phyloP scores from a whole-genome alignment of 2,797 vertebrate species.

The Trematomus bernacchii region DNA sequence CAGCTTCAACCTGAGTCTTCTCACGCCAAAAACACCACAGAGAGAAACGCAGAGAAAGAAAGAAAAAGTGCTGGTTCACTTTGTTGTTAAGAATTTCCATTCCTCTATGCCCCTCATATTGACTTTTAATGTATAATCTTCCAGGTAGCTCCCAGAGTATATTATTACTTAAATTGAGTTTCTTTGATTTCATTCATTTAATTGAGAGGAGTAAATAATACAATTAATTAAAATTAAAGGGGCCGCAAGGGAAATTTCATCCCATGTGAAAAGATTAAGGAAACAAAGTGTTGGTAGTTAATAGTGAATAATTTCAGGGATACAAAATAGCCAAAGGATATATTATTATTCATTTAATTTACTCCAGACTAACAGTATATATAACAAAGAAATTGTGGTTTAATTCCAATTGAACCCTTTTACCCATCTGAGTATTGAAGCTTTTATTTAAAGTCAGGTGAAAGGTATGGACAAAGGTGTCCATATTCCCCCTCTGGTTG shows the following conservation, averaged over 20 bases:
- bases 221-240: neutral
- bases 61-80: conserved; percentile 98
- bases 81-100: conserved; percentile 77
- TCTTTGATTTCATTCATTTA: conserved; percentile 20
- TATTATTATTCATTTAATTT: neutral
- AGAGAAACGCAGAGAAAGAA: conserved; percentile 56
- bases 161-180: conserved; percentile 7
- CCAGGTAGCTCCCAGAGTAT: conserved; percentile 2
- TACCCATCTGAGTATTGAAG: neutral
- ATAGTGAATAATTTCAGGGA: conserved; percentile 5
- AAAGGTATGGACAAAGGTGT: conserved; percentile 5
- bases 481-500: neutral
- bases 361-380: neutral
- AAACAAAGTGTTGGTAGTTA: neutral
- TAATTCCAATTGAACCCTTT: conserved; percentile 10
- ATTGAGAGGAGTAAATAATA: neutral
- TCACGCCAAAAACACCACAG: conserved; percentile 66
- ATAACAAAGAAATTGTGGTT: neutral
- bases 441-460: neutral
- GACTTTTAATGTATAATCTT: conserved; percentile 40
- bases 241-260: conserved; percentile 27
- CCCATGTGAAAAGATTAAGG: conserved; percentile 5
- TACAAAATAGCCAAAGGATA: conserved; percentile 21
- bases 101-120: conserved; percentile 22
- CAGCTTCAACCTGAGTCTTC: conserved; percentile 74